phyloP scores from a whole-genome alignment of 64 coral and sea anemone genomes.

The Stichodactyla mertensii region DNA sequence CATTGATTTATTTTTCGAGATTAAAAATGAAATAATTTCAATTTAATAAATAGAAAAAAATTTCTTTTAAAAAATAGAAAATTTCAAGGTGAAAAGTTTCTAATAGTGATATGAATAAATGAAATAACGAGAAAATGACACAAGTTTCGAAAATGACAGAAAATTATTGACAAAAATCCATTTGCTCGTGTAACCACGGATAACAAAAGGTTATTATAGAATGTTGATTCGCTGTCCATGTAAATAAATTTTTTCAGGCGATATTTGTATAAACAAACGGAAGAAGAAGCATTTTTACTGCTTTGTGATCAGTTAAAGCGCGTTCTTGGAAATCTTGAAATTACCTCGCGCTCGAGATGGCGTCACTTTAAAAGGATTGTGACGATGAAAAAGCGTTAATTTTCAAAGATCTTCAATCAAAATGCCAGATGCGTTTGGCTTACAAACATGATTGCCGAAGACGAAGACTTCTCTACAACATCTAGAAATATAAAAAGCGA shows the following conservation, averaged over 20 bases:
- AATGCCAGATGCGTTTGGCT: neutral
- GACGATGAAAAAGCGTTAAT: neutral
- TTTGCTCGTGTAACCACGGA: neutral
- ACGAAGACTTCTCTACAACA: neutral
- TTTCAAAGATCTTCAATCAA: neutral
- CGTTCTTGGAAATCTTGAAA: neutral
- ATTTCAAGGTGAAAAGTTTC: neutral
- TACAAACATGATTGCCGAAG: neutral
- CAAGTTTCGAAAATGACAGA: neutral
- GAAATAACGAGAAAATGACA: too few species aligned
- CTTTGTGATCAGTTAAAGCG: neutral
- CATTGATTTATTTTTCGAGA: neutral
- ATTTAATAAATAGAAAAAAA: neutral
- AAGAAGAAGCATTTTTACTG: constrained; percentile 2
- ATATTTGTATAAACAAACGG: neutral
- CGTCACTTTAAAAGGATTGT: neutral
- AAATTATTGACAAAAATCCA: neutral
- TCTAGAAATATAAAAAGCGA: neutral
- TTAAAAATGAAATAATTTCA: neutral
- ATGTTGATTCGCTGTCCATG: neutral
- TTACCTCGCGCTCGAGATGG: neutral
- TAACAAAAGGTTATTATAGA: neutral
- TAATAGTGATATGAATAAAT: neutral
- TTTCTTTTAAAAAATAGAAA: neutral
- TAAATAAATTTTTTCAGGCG: neutral